Evolutionary conservation across 2,113 vertebrate species (phyloP).

Genomic region (Oreocharis arfaki): DNA sequence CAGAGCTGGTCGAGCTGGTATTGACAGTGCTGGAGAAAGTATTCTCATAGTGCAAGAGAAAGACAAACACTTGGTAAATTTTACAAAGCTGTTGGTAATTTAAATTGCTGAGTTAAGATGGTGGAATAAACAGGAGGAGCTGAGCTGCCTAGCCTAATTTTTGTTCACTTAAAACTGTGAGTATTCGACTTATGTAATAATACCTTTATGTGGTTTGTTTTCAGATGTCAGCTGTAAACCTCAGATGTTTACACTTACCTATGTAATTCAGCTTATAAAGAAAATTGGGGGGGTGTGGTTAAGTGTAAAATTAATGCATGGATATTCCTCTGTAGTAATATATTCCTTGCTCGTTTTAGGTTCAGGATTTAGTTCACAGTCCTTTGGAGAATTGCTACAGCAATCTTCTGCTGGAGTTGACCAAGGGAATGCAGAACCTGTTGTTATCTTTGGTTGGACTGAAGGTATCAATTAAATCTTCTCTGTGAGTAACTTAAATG

Average conservation of each 20-base stretch:
- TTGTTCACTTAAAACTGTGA: background rate
- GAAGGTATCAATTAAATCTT: slow-evolving; percentile 74
- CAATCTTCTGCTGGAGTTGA: slow-evolving; percentile 77
- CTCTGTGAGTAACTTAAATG: background rate
- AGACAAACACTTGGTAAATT: slow-evolving; percentile 81
- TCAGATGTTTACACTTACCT: background rate
- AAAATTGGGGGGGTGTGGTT: background rate
- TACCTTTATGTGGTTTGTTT: background rate
- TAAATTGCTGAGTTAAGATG: background rate
- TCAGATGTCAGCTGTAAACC: background rate
- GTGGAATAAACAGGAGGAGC: background rate
- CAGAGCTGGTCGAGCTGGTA: slow-evolving; percentile 91
- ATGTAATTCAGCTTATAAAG: background rate
- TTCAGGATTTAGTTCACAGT: slow-evolving; percentile 75
- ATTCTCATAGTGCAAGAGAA: slow-evolving; percentile 90
- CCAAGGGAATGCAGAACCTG: slow-evolving; percentile 81
- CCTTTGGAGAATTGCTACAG: slow-evolving; percentile 90
- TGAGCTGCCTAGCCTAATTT: background rate
- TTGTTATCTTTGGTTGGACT: slow-evolving; percentile 90
- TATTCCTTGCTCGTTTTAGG: slow-evolving; percentile 69
- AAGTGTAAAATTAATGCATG: background rate
- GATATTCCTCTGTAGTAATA: background rate
- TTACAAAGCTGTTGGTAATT: background rate
- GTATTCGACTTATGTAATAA: background rate
- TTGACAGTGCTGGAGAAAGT: slow-evolving; percentile 89